Conservation (phyloP, 2,113 vertebrate genomes). For the Dasyprocta punctata region DNA sequence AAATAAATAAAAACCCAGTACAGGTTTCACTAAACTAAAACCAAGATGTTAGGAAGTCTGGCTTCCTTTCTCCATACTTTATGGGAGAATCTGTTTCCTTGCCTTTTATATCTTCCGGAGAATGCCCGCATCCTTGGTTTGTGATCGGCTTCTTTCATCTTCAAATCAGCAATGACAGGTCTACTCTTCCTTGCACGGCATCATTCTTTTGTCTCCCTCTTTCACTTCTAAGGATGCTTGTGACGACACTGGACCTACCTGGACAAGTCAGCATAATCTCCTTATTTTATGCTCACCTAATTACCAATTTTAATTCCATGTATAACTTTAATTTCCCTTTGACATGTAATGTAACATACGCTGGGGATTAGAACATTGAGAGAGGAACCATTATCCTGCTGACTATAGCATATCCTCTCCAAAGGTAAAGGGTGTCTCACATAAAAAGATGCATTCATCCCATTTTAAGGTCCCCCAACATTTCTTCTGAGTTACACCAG, state of each 20-base stretch:
- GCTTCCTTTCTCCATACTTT: not conserved
- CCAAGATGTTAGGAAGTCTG: not conserved
- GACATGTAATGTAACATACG: not conserved
- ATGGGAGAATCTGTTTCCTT: not conserved
- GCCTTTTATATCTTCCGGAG: not conserved
- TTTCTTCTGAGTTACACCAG: not conserved
- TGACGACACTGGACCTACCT: not conserved
- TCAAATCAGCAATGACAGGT: not conserved
- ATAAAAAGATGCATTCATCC: not conserved
- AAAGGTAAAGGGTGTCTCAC: not conserved
- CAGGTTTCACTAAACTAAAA: not conserved
- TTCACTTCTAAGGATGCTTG: not conserved
- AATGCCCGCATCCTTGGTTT: not conserved
- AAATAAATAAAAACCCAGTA: not conserved
- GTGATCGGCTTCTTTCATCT: not conserved
- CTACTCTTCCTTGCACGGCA: not conserved
- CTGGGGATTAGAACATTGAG: not conserved
- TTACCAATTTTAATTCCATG: not conserved
- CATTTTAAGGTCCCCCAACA: not conserved
- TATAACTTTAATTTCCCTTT: not conserved
- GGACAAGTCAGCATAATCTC: not conserved
- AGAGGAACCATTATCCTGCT: not conserved
- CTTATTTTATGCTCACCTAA: not conserved
- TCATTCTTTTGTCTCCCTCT: not conserved
- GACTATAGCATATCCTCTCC: not conserved